Conservation (phyloP, 2,113 vertebrate genomes). For the Notarius quadriscutis region DNA sequence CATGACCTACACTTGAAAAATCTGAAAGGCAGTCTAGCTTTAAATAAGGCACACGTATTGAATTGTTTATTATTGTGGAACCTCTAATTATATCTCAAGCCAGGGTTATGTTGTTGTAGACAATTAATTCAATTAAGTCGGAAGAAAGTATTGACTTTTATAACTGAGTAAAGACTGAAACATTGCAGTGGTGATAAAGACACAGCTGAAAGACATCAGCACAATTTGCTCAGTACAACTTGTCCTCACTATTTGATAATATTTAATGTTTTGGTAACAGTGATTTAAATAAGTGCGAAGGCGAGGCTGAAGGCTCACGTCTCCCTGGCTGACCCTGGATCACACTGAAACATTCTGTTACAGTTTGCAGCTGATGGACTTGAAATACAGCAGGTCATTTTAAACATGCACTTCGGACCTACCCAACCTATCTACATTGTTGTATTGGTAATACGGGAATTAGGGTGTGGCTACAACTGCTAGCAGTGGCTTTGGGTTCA, state of each 20-base stretch:
- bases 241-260: background rate
- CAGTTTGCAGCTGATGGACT: conserved; percentile 11
- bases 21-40: too few species aligned
- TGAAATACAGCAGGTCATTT: background rate
- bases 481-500: background rate
- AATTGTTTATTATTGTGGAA: too few species aligned
- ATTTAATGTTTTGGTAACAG: background rate
- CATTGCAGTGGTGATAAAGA: background rate
- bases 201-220: background rate
- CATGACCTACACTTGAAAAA: too few species aligned
- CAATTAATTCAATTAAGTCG: too few species aligned
- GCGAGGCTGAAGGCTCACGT: background rate
- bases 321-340: background rate
- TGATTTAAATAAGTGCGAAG: background rate
- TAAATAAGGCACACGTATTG: too few species aligned
- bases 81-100: too few species aligned
- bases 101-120: too few species aligned
- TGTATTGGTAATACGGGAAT: background rate
- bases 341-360: background rate
- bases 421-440: background rate
- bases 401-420: background rate
- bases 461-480: background rate
- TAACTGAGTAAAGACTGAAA: background rate
- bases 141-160: background rate
- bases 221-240: too few species aligned